phyloP scores from a whole-genome alignment of 2,113 vertebrate species.

The Corynorhinus townsendii region DNA sequence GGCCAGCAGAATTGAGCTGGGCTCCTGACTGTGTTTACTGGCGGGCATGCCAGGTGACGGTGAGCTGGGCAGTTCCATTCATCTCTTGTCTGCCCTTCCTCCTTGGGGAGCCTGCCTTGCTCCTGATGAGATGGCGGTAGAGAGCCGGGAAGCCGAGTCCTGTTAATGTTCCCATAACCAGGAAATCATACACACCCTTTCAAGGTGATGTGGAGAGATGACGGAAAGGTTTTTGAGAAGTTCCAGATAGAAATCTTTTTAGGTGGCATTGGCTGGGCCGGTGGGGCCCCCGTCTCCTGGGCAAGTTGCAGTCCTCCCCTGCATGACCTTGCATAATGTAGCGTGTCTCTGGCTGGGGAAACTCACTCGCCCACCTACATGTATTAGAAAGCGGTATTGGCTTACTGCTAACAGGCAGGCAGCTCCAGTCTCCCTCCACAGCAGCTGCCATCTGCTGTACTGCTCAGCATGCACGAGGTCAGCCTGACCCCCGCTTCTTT shows the following conservation, averaged over 20 bases:
- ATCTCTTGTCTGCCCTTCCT: not conserved
- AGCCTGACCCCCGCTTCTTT: not conserved
- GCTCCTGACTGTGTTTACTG: not conserved
- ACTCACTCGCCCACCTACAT: fast-evolving
- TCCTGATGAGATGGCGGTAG: not conserved
- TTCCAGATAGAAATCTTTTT: not conserved
- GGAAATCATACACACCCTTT: not conserved
- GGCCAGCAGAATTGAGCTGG: not conserved
- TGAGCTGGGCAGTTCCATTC: not conserved
- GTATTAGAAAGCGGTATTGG: not conserved
- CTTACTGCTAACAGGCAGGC: not conserved
- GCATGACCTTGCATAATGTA: not conserved
- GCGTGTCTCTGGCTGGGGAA: not conserved
- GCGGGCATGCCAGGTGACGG: not conserved
- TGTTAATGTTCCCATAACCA: not conserved
- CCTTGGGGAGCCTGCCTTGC: not conserved
- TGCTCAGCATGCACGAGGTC: not conserved
- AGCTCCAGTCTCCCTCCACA: not conserved
- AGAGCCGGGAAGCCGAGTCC: fast-evolving
- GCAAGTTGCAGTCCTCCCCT: not conserved
- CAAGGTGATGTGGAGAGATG: not conserved
- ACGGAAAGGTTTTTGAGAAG: not conserved
- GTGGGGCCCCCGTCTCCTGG: not conserved
- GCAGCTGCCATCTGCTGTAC: not conserved
- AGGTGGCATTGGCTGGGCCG: not conserved